These are phyloP conservation scores for Antheraea mylitta DNA, from an alignment of 1,140 invertebrate genomes.

Conservation along the genomic window DNA sequence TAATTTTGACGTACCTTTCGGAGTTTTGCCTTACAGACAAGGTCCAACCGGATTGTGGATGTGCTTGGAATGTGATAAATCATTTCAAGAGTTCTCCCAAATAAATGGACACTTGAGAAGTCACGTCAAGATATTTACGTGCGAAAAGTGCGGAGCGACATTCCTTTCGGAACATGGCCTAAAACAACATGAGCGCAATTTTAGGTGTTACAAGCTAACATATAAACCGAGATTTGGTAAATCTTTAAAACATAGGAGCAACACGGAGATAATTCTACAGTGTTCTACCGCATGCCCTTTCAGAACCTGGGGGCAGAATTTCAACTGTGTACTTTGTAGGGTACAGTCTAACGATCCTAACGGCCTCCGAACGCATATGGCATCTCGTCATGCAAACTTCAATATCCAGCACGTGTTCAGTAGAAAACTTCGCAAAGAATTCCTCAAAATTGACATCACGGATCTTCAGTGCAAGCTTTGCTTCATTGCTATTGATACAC, in stretches of 20 bases:
- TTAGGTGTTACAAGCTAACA: conserved; percentile 61
- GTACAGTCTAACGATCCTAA: conserved; percentile 64
- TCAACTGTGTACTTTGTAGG: conserved; percentile 65
- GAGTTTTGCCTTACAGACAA: conserved; percentile 61
- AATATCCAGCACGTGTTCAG: conserved; percentile 60
- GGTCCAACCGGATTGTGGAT: conserved; percentile 54
- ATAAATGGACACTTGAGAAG: conserved; percentile 62
- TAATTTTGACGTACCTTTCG: conserved; percentile 63
- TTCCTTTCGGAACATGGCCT: conserved; percentile 64
- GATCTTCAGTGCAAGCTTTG: conserved; percentile 67
- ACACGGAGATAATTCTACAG: conserved; percentile 67
- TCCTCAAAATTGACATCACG: conserved; percentile 65
- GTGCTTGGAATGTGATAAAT: conserved; percentile 65
- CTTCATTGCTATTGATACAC: conserved; percentile 52
- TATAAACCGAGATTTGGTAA: conserved; percentile 68
- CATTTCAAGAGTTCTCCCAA: conserved; percentile 59
- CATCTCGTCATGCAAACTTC: conserved; percentile 57
- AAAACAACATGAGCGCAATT: conserved; percentile 61
- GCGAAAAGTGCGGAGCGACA: conserved; percentile 64
- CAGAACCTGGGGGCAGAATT: conserved; percentile 66
- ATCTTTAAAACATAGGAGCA: conserved; percentile 57
- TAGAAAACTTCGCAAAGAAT: conserved; percentile 61
- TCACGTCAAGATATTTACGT: conserved; percentile 66
- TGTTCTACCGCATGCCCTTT: conserved; percentile 67
- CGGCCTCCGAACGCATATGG: conserved; percentile 60